Conservation (phyloP, 2,888 invertebrate genomes). For the Bombylius major region DNA sequence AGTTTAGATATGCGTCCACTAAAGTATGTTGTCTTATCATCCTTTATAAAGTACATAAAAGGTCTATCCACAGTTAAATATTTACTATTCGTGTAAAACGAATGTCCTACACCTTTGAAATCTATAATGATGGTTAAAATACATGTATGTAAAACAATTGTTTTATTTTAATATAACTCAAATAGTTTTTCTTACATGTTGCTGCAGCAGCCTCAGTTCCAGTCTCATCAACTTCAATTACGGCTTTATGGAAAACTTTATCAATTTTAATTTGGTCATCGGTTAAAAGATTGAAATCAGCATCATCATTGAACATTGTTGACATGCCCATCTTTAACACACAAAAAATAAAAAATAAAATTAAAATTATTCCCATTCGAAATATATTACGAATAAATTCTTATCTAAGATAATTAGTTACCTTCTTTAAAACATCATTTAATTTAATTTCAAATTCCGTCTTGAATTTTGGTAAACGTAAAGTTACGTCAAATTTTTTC, state of each 20-base stretch:
- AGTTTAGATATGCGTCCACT: too few relatives aligned
- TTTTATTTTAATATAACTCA: background rate
- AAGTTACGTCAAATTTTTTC: conserved; percentile 42
- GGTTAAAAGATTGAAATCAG: conserved; percentile 51
- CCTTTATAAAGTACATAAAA: too few relatives aligned
- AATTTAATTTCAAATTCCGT: conserved; percentile 48
- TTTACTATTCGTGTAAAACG: too few relatives aligned
- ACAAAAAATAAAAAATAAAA: background rate
- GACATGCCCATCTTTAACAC: conserved; percentile 51
- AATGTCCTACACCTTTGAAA: too few relatives aligned
- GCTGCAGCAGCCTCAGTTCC: conserved; percentile 79
- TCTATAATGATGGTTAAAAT: background rate
- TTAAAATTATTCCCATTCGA: background rate
- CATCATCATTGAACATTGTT: conserved; percentile 43
- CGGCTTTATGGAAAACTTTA: conserved; percentile 70
- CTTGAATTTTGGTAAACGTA: conserved; percentile 57
- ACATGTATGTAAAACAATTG: background rate
- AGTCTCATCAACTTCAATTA: conserved; percentile 76
- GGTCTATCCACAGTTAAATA: too few relatives aligned
- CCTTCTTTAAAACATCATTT: conserved; percentile 32
- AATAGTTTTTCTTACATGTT: conserved; percentile 35
- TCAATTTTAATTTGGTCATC: conserved; percentile 44
- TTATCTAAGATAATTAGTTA: background rate
- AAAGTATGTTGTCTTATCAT: too few relatives aligned
- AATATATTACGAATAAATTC: background rate